Evolutionary conservation across 2,888 invertebrate genomes (phyloP).

Genomic region (Schizaphis graminum): DNA sequence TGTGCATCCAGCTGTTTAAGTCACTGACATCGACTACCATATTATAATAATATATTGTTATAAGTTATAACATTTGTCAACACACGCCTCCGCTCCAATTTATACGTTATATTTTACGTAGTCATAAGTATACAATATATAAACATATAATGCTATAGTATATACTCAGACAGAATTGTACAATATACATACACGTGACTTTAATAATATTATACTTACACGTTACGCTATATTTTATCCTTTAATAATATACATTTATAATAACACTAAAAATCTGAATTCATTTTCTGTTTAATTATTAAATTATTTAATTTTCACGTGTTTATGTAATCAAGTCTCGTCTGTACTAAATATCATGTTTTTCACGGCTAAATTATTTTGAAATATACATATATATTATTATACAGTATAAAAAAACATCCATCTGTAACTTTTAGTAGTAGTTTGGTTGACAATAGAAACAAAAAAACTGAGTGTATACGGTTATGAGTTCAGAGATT

Average conservation of each 20-base stretch:
- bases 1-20: background rate
- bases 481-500: background rate
- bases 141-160: too few relatives aligned
- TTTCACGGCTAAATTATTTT: background rate
- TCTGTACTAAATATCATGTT: background rate
- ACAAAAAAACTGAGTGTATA: background rate
- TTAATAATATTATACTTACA: background rate
- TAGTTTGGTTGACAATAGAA: background rate
- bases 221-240: background rate
- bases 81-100: background rate
- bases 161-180: background rate
- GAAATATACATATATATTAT: background rate
- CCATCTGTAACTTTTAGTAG: background rate
- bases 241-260: background rate
- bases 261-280: background rate
- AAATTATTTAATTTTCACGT: background rate
- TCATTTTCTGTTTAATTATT: background rate
- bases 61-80: slow-evolving; percentile 36
- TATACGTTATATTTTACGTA: background rate
- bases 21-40: slow-evolving; percentile 15
- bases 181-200: background rate
- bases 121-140: background rate
- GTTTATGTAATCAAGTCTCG: background rate
- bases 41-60: slow-evolving; percentile 12
- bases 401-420: background rate